phyloP scores from a whole-genome alignment of 2,113 vertebrate species.

The Pseudorasbora parva region DNA sequence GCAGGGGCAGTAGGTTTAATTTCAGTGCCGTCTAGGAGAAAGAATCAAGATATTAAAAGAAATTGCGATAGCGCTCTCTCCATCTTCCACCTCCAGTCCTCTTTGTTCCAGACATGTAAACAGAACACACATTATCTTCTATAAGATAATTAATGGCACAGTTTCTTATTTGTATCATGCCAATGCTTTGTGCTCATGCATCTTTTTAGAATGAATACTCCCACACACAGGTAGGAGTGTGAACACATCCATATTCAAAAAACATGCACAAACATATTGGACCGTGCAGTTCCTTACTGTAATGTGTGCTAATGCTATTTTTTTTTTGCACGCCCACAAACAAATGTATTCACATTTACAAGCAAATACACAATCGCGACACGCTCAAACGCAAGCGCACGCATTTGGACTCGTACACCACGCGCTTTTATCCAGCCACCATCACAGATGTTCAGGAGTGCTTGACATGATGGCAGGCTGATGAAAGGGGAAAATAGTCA shows the following conservation, averaged over 20 bases:
- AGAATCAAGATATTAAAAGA: conserved; percentile 67
- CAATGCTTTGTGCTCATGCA: conserved; percentile 3
- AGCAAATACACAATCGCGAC: conserved; percentile 43
- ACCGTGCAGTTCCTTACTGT: conserved; percentile 2
- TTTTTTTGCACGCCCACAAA: conserved; percentile 54
- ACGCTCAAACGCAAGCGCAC: conserved; percentile 47
- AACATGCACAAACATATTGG: conserved; percentile 35
- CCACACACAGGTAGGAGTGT: conserved; percentile 59
- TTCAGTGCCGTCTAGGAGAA: conserved; percentile 66
- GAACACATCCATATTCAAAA: conserved; percentile 43
- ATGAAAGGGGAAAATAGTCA: conserved; percentile 37
- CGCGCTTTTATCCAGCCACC: conserved; percentile 34
- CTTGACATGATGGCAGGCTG: conserved; percentile 32
- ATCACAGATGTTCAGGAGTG: conserved; percentile 38
- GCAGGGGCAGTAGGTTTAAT: no score
- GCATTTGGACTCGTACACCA: background rate
- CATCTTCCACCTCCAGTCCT: background rate
- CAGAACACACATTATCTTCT: conserved; percentile 11
- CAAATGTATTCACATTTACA: conserved; percentile 51
- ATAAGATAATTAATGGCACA: conserved; percentile 17
- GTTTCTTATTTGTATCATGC: background rate
- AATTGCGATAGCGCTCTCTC: background rate
- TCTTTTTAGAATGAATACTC: conserved; percentile 36
- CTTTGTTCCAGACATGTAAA: background rate
- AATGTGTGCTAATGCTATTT: conserved; percentile 34